Percentiles rank a stretch among this genome's conserved stretches.
Conservation (phyloP, 2,797 vertebrate species). For the Pangasius krempfi region DNA sequence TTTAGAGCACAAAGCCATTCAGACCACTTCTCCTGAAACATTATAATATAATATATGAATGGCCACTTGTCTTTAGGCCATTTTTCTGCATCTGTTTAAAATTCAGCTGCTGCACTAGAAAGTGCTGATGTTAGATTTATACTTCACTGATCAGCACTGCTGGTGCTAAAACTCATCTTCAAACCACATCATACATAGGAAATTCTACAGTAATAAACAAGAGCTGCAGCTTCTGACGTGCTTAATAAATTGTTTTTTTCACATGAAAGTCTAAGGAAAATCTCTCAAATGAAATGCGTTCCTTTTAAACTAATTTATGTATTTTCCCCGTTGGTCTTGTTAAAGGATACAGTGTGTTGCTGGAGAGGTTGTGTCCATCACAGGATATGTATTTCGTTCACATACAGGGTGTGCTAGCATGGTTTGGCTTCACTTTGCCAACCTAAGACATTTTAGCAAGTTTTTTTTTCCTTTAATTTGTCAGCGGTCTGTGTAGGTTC, state of each 20-base stretch:
- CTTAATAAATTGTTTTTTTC: slow-evolving; percentile 20
- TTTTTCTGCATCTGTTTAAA: slow-evolving; percentile 43
- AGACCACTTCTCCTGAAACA: not conserved
- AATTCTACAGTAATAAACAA: not conserved
- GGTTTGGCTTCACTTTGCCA: too few species aligned
- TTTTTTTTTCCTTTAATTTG: too few species aligned
- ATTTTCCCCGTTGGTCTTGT: not conserved
- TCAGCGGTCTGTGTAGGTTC: too few species aligned
- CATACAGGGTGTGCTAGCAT: too few species aligned
- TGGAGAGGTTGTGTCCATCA: not conserved
- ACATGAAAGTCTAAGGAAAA: not conserved
- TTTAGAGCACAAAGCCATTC: not conserved
- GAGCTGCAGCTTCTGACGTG: slow-evolving; percentile 1
- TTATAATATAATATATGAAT: slow-evolving; percentile 1
- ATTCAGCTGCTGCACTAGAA: slow-evolving; percentile 52
- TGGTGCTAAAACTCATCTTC: slow-evolving; percentile 48
- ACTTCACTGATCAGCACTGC: slow-evolving; percentile 64
- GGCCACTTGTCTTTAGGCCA: slow-evolving; percentile 4
- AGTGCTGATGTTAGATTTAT: slow-evolving; percentile 63
- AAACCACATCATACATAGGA: not conserved
- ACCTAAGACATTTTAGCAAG: too few species aligned
- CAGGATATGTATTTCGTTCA: not conserved
- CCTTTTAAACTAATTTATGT: not conserved
- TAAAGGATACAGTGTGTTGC: not conserved
- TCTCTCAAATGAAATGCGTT: not conserved